Evolutionary conservation across 1,140 invertebrate genomes (phyloP).

Genomic region (Mylabris phalerata): DNA sequence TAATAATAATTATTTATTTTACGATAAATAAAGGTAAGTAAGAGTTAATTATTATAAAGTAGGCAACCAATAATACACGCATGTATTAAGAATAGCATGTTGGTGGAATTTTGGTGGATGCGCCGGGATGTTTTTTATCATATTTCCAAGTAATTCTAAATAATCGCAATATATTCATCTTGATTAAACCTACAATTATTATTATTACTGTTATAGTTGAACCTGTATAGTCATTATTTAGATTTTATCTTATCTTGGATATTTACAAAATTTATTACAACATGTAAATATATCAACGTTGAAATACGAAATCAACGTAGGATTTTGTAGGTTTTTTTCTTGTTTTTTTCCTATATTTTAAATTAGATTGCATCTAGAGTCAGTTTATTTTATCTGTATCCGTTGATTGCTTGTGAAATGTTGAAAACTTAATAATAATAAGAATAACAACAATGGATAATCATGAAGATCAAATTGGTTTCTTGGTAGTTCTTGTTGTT

Average conservation of each 20-base stretch:
- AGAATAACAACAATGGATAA: conserved; percentile 8
- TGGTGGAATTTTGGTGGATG: conserved; percentile 1
- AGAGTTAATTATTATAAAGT: neutral
- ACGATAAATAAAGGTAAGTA: neutral
- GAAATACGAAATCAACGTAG: neutral
- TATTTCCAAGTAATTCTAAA: no score
- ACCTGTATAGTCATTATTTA: no score
- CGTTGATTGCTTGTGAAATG: neutral
- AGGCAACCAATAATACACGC: neutral
- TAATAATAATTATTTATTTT: no score
- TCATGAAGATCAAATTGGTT: conserved; percentile 14
- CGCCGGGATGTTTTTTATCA: no score
- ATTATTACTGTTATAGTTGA: no score
- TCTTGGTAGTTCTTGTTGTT: conserved; percentile 8
- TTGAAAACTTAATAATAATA: neutral
- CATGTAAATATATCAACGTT: neutral
- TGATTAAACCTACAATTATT: no score
- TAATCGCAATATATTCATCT: no score
- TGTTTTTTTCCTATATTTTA: conserved; percentile 4
- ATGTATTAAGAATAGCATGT: neutral
- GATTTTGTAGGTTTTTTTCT: conserved; percentile 1
- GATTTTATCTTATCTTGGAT: neutral
- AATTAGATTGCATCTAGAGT: neutral
- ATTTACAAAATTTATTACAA: conserved; percentile 8
- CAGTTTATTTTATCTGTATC: neutral